phyloP scores from a whole-genome alignment of 1,140 invertebrate genomes.

The Penaeus vannamei region DNA sequence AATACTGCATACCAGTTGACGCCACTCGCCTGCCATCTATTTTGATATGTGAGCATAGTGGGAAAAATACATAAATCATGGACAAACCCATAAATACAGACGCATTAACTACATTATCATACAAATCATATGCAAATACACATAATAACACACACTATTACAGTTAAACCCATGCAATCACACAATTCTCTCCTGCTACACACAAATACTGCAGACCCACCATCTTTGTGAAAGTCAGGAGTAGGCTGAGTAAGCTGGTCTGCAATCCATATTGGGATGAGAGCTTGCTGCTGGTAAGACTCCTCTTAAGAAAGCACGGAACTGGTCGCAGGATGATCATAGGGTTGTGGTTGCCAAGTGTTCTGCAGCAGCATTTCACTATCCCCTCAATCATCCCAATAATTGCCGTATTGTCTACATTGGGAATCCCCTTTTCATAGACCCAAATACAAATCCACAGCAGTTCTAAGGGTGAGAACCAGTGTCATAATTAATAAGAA shows the following conservation, averaged over 20 bases:
- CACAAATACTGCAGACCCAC: not conserved
- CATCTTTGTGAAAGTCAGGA: conserved; percentile 35
- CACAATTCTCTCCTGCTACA: too few relatives aligned
- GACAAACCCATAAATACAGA: not conserved
- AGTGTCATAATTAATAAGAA: too few relatives aligned
- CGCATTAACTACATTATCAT: not conserved
- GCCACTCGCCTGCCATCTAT: conserved; percentile 28
- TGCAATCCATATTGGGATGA: conserved; percentile 18
- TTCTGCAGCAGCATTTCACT: not conserved
- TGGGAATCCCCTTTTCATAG: not conserved
- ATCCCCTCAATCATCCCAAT: conserved; percentile 7
- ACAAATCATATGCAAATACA: not conserved
- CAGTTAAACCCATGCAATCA: too few relatives aligned
- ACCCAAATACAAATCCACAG: conserved; percentile 19
- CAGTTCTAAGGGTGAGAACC: not conserved
- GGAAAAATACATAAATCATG: not conserved
- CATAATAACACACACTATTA: too few relatives aligned
- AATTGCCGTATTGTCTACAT: not conserved
- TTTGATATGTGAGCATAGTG: too few relatives aligned
- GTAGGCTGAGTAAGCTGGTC: conserved; percentile 20
- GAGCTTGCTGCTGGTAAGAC: not conserved
- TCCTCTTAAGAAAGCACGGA: not conserved
- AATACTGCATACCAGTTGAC: not conserved
- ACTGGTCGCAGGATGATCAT: not conserved
- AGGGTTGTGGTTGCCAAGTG: not conserved